Conservation (phyloP, 2,113 vertebrate species). For the Drymodes brunneopygia region DNA sequence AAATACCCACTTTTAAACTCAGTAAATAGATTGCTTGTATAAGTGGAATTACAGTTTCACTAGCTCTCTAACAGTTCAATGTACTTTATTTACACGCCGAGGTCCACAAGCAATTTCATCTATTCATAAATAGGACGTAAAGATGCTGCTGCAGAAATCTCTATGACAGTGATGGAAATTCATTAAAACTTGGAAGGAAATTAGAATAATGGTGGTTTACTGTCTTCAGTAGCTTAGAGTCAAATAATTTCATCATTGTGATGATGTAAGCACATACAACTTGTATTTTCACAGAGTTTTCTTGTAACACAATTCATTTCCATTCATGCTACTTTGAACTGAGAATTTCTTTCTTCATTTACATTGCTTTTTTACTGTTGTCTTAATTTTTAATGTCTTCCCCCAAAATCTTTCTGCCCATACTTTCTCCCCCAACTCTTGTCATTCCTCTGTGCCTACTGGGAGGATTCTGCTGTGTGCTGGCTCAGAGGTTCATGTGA, state of each 20-base stretch:
- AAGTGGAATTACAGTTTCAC: background rate
- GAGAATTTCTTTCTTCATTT: background rate
- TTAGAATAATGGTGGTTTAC: background rate
- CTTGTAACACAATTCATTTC: background rate
- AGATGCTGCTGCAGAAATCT: background rate
- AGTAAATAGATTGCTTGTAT: background rate
- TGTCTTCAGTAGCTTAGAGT: background rate
- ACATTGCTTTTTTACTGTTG: background rate
- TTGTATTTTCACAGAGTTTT: background rate
- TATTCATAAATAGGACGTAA: background rate
- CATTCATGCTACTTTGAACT: background rate
- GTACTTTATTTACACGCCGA: background rate
- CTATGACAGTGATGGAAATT: background rate
- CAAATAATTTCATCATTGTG: background rate
- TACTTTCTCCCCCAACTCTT: background rate
- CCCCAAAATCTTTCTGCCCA: background rate
- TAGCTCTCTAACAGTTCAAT: background rate
- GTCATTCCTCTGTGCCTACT: background rate
- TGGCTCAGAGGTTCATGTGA: background rate
- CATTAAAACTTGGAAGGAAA: background rate
- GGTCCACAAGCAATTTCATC: background rate
- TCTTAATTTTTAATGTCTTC: background rate
- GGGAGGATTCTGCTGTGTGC: background rate
- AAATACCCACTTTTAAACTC: background rate
- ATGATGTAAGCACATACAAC: background rate